Conservation (phyloP, 2,113 vertebrate genomes). For the Trichomycterus rosablanca region DNA sequence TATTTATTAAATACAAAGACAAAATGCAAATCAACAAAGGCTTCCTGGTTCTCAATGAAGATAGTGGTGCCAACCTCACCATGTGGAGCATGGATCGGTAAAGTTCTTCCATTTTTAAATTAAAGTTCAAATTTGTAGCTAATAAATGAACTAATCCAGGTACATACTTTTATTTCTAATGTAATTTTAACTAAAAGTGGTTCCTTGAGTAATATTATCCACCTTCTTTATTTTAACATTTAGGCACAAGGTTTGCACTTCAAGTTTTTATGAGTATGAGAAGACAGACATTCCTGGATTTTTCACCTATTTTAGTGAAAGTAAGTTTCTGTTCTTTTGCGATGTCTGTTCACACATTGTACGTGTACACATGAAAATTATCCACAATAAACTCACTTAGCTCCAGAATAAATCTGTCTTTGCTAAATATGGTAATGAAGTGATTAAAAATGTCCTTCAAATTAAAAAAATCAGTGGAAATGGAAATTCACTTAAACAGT, state of each 20-base stretch:
- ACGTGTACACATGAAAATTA: too few relatives aligned
- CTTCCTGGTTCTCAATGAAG: slow-evolving; percentile 15
- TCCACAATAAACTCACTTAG: too few relatives aligned
- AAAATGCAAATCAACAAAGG: slow-evolving; percentile 22
- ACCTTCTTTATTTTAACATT: slow-evolving; percentile 6
- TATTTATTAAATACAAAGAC: slow-evolving; percentile 15
- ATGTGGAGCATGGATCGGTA: slow-evolving; percentile 39
- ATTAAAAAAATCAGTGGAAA: too few relatives aligned
- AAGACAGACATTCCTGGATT: slow-evolving; percentile 37
- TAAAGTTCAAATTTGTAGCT: neutral
- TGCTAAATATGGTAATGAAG: too few relatives aligned
- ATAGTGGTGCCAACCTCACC: slow-evolving; percentile 38
- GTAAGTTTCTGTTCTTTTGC: slow-evolving; percentile 24
- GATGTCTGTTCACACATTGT: neutral
- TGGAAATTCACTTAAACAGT: too few relatives aligned
- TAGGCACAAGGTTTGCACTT: slow-evolving; percentile 31
- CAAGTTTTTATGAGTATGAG: slow-evolving; percentile 30
- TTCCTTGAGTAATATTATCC: neutral
- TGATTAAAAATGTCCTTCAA: too few relatives aligned
- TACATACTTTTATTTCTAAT: neutral
- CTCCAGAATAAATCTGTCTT: too few relatives aligned
- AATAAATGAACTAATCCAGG: neutral
- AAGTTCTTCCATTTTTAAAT: neutral
- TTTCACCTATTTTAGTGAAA: slow-evolving; percentile 42
- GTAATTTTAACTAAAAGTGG: neutral